A percentile compares a stretch with the other conserved stretches of the same genome.
Conservation (phyloP, 2,113 vertebrate genomes). For the Ophthalmolycus amberensis region DNA sequence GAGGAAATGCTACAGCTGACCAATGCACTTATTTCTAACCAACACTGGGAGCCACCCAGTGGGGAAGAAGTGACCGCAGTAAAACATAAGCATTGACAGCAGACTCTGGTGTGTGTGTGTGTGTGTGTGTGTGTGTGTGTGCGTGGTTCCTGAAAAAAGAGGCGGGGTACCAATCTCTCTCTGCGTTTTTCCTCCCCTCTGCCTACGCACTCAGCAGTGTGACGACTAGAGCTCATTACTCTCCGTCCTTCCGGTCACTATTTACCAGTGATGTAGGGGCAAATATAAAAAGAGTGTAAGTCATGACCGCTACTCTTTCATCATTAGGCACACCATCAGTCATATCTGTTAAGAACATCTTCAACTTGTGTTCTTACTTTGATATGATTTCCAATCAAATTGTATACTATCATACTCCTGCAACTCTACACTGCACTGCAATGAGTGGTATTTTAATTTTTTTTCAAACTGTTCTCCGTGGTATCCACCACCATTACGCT, state of each 20-base stretch:
- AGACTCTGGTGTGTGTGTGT: background rate
- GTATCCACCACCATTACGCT: background rate
- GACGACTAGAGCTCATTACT: background rate
- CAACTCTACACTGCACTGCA: background rate
- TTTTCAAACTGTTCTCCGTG: too few relatives aligned
- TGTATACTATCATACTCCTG: background rate
- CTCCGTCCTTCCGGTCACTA: background rate
- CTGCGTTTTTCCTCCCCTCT: background rate
- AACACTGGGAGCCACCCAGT: background rate
- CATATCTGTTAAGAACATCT: background rate
- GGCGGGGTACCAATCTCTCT: background rate
- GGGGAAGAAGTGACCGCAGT: background rate
- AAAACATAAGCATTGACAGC: conserved; percentile 5
- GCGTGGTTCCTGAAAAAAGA: background rate
- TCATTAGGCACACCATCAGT: background rate
- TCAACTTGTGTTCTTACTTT: background rate
- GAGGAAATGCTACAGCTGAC: background rate
- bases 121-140: background rate
- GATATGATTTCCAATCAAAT: background rate
- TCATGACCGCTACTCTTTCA: background rate
- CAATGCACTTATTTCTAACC: background rate
- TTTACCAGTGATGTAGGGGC: background rate
- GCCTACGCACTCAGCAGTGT: background rate
- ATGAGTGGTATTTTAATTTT: background rate
- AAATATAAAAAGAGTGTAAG: background rate